phyloP scores from a whole-genome alignment of 2,888 invertebrate species.

The Plagiodera versicolora region DNA sequence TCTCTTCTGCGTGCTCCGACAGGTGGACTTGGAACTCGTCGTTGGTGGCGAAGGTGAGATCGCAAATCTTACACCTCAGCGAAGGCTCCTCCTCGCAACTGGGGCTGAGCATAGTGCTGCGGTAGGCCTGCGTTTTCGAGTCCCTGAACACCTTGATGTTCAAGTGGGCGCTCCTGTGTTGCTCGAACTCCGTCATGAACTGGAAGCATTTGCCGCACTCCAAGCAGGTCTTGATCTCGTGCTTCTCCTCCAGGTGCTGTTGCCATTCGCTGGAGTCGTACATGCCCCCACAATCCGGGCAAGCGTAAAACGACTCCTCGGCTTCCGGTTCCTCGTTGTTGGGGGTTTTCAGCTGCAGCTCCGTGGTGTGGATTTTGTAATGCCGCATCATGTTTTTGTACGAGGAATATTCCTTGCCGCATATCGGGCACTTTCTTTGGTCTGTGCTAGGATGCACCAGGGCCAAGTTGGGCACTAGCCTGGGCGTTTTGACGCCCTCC shows the following conservation, averaged over 20 bases:
- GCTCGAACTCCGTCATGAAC: constrained; percentile 63
- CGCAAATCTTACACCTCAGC: no score
- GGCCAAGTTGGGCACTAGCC: constrained; percentile 22
- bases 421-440: constrained; percentile 57
- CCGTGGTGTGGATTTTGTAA: constrained; percentile 49
- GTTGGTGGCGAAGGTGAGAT: no score
- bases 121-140: constrained; percentile 63
- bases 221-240: constrained; percentile 62
- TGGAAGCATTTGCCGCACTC: constrained; percentile 67
- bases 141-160: constrained; percentile 69
- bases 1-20: constrained; percentile 50
- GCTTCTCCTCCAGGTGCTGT: constrained; percentile 59
- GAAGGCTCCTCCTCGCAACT: constrained; percentile 48
- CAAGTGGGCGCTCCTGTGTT: constrained; percentile 68
- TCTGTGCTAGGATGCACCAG: constrained; percentile 19
- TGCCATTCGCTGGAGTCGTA: constrained; percentile 63
- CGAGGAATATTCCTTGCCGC: constrained; percentile 60
- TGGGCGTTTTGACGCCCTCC: constrained; percentile 22
- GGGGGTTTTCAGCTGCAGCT: constrained; percentile 10
- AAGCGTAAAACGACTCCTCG: constrained; percentile 61
- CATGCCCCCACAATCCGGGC: constrained; percentile 64
- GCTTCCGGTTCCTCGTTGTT: constrained; percentile 52
- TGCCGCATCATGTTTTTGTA: constrained; percentile 64
- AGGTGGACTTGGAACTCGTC: no score
- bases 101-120: constrained; percentile 59